Conservation (phyloP, 2,888 invertebrate species). For the Eristalis intricaria region DNA sequence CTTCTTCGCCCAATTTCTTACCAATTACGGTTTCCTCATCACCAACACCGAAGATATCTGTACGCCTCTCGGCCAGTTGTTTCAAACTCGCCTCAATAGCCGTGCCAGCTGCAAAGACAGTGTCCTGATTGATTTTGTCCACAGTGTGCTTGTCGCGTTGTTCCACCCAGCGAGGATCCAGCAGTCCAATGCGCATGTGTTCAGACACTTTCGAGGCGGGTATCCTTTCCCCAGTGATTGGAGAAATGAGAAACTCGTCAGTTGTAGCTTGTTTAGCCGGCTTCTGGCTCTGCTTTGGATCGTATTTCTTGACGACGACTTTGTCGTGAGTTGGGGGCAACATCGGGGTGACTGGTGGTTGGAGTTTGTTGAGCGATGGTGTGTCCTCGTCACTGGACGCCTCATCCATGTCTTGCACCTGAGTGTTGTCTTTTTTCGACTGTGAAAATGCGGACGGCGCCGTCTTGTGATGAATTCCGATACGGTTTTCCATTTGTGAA, state of each 20-base stretch:
- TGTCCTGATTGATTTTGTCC: constrained; percentile 95
- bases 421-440: constrained; percentile 82
- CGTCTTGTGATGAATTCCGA: constrained; percentile 80
- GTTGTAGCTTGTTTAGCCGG: constrained; percentile 85
- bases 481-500: constrained; percentile 86
- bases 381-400: constrained; percentile 90
- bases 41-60: constrained; percentile 99
- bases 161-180: constrained; percentile 99
- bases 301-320: constrained; percentile 97
- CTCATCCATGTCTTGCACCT: constrained; percentile 96
- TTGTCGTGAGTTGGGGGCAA: constrained; percentile 94
- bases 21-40: constrained; percentile 99
- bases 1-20: constrained; percentile 97
- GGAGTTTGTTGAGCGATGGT: constrained; percentile 79
- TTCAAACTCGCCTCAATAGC: constrained; percentile 98
- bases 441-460: constrained; percentile 78
- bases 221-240: constrained; percentile 98
- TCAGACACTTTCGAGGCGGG: constrained; percentile 98
- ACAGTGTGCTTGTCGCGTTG: constrained; percentile 96
- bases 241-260: constrained; percentile 97
- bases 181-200: constrained; percentile 97
- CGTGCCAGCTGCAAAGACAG: constrained; percentile 84
- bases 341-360: constrained; percentile 83
- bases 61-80: constrained; percentile 98
- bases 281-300: constrained; percentile 91